Base-by-base conservation (phyloP, 2,888 invertebrate genomes). In the Ommatoiulus sabulosus region DNA sequence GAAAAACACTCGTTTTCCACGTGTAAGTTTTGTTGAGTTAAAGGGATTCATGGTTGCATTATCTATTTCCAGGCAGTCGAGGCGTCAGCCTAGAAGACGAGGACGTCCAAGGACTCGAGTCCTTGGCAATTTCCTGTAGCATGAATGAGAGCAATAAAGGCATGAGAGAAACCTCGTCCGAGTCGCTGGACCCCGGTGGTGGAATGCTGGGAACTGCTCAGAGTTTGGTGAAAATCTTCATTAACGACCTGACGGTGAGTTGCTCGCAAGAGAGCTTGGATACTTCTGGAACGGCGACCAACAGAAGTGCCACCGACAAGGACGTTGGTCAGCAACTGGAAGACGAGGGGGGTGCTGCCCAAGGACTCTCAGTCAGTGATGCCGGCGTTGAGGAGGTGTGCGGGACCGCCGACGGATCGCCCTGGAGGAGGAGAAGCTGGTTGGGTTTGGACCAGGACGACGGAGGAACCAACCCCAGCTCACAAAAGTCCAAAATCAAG, bases 391-490 rank as follows among this genome's bases (percentile, higher is more conserved):
- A 80, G n/a, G 44, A 63, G 12, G 44, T 46, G 15, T 44, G 87
- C 7, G 52, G 87, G 8, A 43, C 43, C 63, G 17, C 94, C 95
- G 92, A 93, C 6, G 94, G 94, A 91, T 94, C 95, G 89, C 94
- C 94, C 20, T 88, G 89, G 90, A 94, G 96, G 3, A 94, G 97
- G 91, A 95, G 96, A 92, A 97, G 97, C 90, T 97, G 97, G 97
- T 96, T 97, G 6, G 97, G 96, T n/a, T 94, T 96, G 89, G 97
- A 97, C 92, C 95, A 95, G 24, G 88, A 88, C 52, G 88, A 88
- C 24, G 87, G 57, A 17, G 80, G 80, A 0, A 52, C 84, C 12
- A 52, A 52, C 52, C 46, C 44, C 17, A 52, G 80, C 15, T 88
- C 88, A 3, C 88, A 88, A 44, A 88, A 88, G 24, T 44, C 88